Conservation (phyloP, 2,113 vertebrate genomes). For the Spea bombifrons region DNA sequence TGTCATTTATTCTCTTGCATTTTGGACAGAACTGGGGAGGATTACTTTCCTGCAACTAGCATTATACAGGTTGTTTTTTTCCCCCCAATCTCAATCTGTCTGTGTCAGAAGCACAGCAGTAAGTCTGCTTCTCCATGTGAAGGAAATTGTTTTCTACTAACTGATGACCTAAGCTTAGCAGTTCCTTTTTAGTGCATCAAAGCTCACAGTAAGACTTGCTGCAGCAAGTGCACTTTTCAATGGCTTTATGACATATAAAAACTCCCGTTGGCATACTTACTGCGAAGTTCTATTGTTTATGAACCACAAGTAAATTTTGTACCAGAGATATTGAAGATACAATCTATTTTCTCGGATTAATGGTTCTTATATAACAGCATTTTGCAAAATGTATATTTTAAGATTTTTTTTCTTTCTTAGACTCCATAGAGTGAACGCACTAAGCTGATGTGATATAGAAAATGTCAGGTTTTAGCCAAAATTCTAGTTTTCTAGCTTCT, state of each 20-base stretch:
- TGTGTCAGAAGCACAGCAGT: conserved; percentile 69
- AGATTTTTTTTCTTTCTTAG: background rate
- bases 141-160: conserved; percentile 77
- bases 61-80: conserved; percentile 57
- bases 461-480: background rate
- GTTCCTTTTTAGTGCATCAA: conserved; percentile 72
- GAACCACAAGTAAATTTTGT: conserved; percentile 71
- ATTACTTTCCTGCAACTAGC: conserved; percentile 52
- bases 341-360: conserved; percentile 42
- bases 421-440: background rate
- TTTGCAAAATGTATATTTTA: conserved; percentile 16
- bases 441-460: background rate
- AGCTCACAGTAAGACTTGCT: conserved; percentile 70
- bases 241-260: conserved; percentile 72
- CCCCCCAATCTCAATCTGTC: conserved; percentile 53
- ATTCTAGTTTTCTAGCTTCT: background rate
- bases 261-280: conserved; percentile 69
- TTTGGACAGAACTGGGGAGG: conserved; percentile 53
- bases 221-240: conserved; percentile 68
- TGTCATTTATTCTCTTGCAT: conserved; percentile 53
- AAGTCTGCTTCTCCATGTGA: conserved; percentile 67
- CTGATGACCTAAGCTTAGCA: conserved; percentile 73
- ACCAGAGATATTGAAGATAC: conserved; percentile 60
- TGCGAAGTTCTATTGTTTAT: conserved; percentile 68
- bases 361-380: conserved; percentile 16